phyloP scores from a whole-genome alignment of 2,888 invertebrate genomes.

The Diaphora mendica region DNA sequence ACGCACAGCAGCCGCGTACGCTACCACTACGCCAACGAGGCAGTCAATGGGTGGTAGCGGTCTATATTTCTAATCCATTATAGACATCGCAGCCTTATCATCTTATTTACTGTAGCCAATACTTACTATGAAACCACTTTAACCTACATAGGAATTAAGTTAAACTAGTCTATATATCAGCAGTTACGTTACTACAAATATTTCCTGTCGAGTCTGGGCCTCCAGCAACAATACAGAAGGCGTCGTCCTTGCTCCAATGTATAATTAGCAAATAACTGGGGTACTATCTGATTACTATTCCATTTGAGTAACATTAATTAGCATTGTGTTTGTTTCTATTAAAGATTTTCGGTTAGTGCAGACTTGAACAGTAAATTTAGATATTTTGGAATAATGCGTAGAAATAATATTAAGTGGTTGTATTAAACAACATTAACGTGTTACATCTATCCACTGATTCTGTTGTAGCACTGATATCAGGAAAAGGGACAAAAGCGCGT shows the following conservation, averaged over 20 bases:
- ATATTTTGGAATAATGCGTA: background rate
- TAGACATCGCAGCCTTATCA: no score
- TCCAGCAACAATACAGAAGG: constrained; percentile 30
- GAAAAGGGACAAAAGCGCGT: no score
- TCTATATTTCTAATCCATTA: no score
- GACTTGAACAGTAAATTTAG: background rate
- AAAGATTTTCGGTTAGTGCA: background rate
- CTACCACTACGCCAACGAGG: no score
- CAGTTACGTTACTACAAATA: constrained; percentile 33
- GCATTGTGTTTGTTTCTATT: constrained; percentile 51
- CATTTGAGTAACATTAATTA: constrained; percentile 46
- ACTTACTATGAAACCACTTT: background rate
- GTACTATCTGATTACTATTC: constrained; percentile 33
- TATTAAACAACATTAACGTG: no score
- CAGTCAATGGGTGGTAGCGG: no score
- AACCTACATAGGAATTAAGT: constrained; percentile 26
- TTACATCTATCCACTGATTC: no score
- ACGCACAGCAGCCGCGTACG: no score
- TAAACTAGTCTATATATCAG: constrained; percentile 46
- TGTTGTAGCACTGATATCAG: no score
- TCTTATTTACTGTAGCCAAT: background rate
- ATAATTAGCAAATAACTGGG: constrained; percentile 29
- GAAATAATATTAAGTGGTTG: background rate
- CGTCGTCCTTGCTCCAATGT: constrained; percentile 41
- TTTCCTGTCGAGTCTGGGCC: constrained; percentile 33